Evolutionary conservation across 2,888 invertebrate genomes (phyloP), one percentile per base, ranked within the genome.

Genomic region (Tanytarsus gracilentus): DNA sequence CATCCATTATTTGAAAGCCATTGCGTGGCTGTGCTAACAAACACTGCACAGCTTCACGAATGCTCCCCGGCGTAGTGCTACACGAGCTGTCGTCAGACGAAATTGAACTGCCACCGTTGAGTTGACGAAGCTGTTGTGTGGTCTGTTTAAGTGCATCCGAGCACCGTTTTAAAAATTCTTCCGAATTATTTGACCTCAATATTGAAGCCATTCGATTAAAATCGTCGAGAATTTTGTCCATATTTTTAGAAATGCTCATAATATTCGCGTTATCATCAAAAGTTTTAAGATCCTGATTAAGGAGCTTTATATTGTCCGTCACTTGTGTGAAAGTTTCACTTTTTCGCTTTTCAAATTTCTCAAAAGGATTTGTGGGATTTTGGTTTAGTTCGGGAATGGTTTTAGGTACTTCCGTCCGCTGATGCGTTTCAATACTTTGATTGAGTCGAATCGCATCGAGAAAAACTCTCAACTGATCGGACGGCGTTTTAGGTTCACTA

Each of bases 1-100:
- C 86, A 69, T 86, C 86, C 75, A 84, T 80, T 69, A 85, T 83
- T 67, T 84, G 83, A 73, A 85, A 84, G 21, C 85, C 86, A 69
- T 86, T 85, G 62, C 86, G 76, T 11, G 85, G 83, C 71, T 85
- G 83, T 66, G 79, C 76, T 62, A 85, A 74, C 52, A 85, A 75
- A 66, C 84, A 84, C 63, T 82, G 79, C 44, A 85, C 83, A 6
- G 85, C 85, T 65, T 85, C 84, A 0, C 84, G 76, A 26, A 85
- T 84, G 23, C 84, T 80, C 5, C 81, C 79, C 11, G 81, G 81
- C 25, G 82, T 82, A 66, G 75, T 72, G 63, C 71, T 71, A 63
- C 73, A 70, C 8, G 70, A 70, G 62, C 71, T 71, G 56, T 72
- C 71, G 27, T 73, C 71, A 55, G 69, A 68, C n/a, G 65, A 65